Conservation (phyloP, 1,140 invertebrate species). For the Rhopalosiphum padi region DNA sequence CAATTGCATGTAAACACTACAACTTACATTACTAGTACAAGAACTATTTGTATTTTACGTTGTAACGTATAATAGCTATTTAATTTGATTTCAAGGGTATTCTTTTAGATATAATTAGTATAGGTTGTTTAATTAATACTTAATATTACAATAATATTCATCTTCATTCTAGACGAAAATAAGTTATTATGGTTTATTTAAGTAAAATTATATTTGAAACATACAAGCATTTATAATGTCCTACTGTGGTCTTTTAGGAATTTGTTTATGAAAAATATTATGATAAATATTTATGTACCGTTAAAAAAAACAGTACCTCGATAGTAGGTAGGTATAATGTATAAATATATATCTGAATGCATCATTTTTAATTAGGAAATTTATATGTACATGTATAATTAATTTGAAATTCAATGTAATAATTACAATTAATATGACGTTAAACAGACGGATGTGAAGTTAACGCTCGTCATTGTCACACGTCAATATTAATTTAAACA, state of each 20-base stretch:
- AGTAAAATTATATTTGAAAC: neutral
- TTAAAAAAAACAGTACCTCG: neutral
- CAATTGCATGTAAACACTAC: no score
- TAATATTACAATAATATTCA: neutral
- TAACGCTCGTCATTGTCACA: neutral
- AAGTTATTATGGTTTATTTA: neutral
- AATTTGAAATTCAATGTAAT: neutral
- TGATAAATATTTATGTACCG: neutral
- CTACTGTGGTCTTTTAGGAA: neutral
- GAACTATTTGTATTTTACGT: no score
- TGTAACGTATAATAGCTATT: neutral
- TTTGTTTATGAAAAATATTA: neutral
- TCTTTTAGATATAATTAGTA: neutral
- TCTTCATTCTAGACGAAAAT: neutral
- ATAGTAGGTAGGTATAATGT: no score
- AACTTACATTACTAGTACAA: no score
- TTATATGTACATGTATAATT: neutral
- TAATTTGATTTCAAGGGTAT: neutral
- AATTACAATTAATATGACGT: slow-evolving; percentile 1
- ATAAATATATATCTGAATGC: neutral
- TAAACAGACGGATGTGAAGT: neutral
- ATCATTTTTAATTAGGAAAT: neutral
- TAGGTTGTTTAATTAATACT: neutral
- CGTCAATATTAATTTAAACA: neutral
- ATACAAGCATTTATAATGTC: neutral